Percentiles rank a stretch among this genome's conserved stretches.
Evolutionary conservation across 2,888 invertebrate species (phyloP).

Genomic region (Gerris lacustris): DNA sequence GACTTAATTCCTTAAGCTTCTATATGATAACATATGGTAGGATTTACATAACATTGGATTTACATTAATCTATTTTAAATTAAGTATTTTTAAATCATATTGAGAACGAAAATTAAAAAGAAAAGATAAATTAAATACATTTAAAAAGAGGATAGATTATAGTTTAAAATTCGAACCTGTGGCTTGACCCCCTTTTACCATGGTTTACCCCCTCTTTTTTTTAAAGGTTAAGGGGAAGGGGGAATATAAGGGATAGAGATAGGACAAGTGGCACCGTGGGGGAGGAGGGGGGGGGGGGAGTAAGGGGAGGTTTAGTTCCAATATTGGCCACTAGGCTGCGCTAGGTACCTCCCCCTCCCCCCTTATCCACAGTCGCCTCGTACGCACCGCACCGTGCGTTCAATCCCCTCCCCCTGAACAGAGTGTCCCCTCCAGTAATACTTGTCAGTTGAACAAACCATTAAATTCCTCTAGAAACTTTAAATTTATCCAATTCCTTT

Average conservation of each 20-base stretch:
- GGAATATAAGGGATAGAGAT: neutral
- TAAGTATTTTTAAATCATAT: no score
- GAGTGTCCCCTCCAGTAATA: no score
- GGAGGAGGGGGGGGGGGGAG: neutral
- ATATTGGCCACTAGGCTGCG: neutral
- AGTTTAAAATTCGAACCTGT: neutral
- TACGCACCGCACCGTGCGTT: slow-evolving; percentile 1
- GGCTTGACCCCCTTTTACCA: neutral
- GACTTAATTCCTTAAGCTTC: no score
- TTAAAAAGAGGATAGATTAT: no score
- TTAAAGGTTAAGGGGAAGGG: neutral
- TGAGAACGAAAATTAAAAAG: no score
- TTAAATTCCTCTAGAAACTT: no score
- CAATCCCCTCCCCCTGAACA: neutral
- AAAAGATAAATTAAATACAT: no score
- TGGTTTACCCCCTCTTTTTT: neutral
- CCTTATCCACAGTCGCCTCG: neutral
- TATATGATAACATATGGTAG: no score
- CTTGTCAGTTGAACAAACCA: no score
- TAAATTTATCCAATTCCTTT: no score
- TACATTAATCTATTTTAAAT: no score
- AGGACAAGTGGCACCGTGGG: neutral
- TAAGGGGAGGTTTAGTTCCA: neutral
- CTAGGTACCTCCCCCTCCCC: neutral
- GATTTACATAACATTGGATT: no score